Percentiles rank a stretch among this genome's conserved stretches.
Evolutionary conservation across 2,797 vertebrate genomes (phyloP).

Genomic region (Brachyalestes nurse): DNA sequence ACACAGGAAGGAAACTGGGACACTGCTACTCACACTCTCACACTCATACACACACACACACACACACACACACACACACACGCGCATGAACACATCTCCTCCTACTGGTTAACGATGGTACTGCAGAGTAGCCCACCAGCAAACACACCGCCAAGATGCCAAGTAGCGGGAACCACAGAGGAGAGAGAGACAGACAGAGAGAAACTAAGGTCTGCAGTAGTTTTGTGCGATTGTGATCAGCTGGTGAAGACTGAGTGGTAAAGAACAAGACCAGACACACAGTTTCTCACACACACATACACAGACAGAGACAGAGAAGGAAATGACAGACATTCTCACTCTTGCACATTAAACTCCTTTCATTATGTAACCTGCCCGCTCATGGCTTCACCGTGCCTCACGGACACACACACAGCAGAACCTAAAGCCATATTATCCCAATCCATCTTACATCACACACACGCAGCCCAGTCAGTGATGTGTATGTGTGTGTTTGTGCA

Average conservation of each 20-base stretch:
- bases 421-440: conserved; percentile 39
- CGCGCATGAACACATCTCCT: too few relatives aligned
- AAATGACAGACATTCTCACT: conserved; percentile 18
- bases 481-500: neutral
- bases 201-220: neutral
- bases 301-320: neutral
- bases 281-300: neutral
- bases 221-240: neutral
- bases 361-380: conserved; percentile 39
- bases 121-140: too few relatives aligned
- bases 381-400: neutral
- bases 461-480: neutral
- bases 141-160: too few relatives aligned
- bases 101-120: too few relatives aligned
- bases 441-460: conserved; percentile 39
- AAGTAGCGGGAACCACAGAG: too few relatives aligned
- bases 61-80: too few relatives aligned
- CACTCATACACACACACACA: neutral
- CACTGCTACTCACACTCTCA: too few relatives aligned
- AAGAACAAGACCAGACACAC: neutral
- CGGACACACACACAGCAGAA: neutral
- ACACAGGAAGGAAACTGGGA: too few relatives aligned
- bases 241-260: neutral
- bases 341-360: conserved; percentile 26
- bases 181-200: neutral